phyloP scores from a whole-genome alignment of 2,113 vertebrate species.

The Cettia cetti region DNA sequence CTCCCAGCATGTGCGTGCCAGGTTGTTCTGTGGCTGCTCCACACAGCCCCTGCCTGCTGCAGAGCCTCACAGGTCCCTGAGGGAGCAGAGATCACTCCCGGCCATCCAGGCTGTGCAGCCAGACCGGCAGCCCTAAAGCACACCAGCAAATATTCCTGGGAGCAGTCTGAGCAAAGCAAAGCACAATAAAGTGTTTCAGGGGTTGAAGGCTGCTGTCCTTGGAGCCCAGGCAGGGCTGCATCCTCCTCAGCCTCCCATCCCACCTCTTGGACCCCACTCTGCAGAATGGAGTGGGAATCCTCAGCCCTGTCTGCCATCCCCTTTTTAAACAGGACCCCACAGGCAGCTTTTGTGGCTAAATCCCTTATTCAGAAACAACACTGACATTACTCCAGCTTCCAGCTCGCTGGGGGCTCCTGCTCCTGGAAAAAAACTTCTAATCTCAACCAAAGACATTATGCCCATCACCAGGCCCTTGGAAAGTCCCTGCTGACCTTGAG shows the following conservation, averaged over 20 bases:
- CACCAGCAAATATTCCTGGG: neutral
- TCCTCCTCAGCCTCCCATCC: neutral
- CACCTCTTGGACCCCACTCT: neutral
- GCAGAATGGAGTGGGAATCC: neutral
- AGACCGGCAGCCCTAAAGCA: neutral
- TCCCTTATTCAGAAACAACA: neutral
- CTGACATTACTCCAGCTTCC: neutral
- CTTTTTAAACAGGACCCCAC: neutral
- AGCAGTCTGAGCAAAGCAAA: neutral
- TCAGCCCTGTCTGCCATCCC: neutral
- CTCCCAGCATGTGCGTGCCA: neutral
- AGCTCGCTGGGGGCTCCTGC: fast-evolving
- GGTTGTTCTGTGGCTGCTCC: neutral
- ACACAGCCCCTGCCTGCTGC: neutral
- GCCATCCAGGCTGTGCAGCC: neutral
- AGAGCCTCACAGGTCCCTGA: fast-evolving
- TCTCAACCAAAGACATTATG: neutral
- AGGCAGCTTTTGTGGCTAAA: neutral
- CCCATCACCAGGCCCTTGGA: neutral
- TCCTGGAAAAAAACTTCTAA: neutral
- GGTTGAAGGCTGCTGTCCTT: neutral
- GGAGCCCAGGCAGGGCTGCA: neutral
- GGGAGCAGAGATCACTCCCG: neutral
- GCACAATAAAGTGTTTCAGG: neutral
- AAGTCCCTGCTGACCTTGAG: neutral